Conservation (phyloP, 1,140 invertebrate species). For the Drosophila punjabiensis region DNA sequence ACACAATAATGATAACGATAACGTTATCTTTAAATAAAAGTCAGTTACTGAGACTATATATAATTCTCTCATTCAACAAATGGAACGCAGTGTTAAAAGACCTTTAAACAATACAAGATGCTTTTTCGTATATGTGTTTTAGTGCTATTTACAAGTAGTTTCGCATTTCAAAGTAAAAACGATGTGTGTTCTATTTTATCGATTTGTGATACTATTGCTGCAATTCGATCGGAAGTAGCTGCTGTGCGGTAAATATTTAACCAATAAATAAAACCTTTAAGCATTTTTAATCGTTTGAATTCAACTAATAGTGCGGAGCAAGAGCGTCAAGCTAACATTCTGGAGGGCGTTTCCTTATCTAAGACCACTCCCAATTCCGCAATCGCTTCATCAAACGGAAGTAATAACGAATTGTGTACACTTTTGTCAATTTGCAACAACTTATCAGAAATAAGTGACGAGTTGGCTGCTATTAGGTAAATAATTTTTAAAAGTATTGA, state of each 20-base stretch:
- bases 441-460: background rate
- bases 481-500: too few species aligned
- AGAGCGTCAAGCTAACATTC: slow-evolving; percentile 1
- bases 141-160: background rate
- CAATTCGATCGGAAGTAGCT: background rate
- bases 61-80: too few species aligned
- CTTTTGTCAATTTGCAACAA: background rate
- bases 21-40: too few species aligned
- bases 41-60: too few species aligned
- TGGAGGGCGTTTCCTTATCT: background rate
- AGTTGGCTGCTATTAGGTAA: slow-evolving; percentile 1
- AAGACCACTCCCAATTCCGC: too few species aligned
- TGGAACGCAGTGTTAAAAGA: background rate
- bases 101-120: background rate
- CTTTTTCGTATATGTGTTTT: background rate
- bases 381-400: background rate
- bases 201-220: slow-evolving; percentile 1
- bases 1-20: too few species aligned
- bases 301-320: background rate
- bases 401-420: background rate
- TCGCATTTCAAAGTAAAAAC: background rate
- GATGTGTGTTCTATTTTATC: background rate
- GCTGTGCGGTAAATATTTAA: background rate
- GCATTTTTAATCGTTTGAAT: background rate
- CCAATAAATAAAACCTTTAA: too few species aligned